Conservation (phyloP, 2,113 vertebrate genomes). For the Caranx melampygus region DNA sequence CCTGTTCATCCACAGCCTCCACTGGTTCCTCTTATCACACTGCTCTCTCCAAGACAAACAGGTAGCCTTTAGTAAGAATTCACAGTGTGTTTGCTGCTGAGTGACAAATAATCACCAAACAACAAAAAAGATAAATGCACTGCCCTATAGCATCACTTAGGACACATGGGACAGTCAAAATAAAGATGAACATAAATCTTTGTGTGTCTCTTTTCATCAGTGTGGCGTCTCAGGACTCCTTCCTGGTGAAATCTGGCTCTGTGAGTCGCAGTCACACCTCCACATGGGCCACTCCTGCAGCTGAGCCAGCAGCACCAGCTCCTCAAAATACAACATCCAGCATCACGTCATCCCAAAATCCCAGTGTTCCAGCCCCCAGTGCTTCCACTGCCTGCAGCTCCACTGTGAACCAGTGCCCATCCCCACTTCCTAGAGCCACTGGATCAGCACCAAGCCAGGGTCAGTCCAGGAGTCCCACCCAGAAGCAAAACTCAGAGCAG, state of each 20-base stretch:
- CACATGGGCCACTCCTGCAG: constrained; percentile 60
- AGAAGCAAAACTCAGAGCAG: constrained; percentile 54
- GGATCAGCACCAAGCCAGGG: constrained; percentile 14
- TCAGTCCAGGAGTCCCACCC: constrained; percentile 26
- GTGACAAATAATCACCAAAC: background rate
- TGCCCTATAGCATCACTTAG: background rate
- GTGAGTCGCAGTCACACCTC: constrained; percentile 61
- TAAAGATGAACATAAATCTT: background rate
- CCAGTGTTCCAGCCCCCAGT: background rate
- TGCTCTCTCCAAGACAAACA: constrained; percentile 73
- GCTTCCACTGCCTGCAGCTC: background rate
- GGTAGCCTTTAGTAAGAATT: constrained; percentile 54
- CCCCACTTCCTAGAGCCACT: background rate
- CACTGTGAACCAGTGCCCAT: background rate
- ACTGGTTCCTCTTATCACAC: constrained; percentile 62
- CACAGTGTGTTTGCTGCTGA: background rate
- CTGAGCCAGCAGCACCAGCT: constrained; percentile 13
- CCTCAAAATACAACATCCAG: constrained; percentile 24
- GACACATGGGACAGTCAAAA: background rate
- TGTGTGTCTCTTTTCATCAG: constrained; percentile 53
- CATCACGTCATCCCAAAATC: background rate
- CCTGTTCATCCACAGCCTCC: constrained; percentile 56
- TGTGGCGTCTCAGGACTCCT: constrained; percentile 64
- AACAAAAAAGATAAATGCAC: background rate
- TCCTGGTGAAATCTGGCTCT: constrained; percentile 61